These are phyloP conservation scores for Metalampra italica DNA, from an alignment of 2,888 invertebrate species.

Conservation along the genomic window DNA sequence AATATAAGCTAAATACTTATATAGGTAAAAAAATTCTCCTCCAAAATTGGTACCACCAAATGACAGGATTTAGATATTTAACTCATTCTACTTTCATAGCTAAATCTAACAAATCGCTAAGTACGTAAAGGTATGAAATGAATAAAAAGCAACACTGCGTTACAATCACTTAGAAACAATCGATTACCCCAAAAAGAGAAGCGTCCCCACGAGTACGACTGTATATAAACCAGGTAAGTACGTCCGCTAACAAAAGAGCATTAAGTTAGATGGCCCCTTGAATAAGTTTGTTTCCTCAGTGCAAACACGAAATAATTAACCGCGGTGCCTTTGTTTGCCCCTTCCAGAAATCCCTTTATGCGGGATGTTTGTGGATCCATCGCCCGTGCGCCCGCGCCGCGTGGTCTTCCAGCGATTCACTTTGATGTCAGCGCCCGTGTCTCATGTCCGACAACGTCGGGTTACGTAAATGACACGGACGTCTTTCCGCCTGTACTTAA, in stretches of 20 bases:
- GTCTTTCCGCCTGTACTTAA: background rate
- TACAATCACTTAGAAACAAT: background rate
- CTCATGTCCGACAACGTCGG: background rate
- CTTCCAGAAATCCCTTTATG: conserved; percentile 55
- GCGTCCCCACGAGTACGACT: conserved; percentile 3
- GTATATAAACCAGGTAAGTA: too few species aligned
- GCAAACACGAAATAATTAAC: conserved; percentile 64
- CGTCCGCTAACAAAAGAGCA: conserved; percentile 38
- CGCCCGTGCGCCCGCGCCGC: conserved; percentile 17
- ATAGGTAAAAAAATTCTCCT: too few species aligned
- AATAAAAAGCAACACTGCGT: background rate
- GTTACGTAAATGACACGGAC: background rate
- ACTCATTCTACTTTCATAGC: too few species aligned
- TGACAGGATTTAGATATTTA: too few species aligned
- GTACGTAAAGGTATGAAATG: background rate
- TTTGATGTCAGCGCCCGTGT: conserved; percentile 6
- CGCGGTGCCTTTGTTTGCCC: conserved; percentile 58
- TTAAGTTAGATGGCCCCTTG: conserved; percentile 37
- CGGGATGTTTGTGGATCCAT: conserved; percentile 34
- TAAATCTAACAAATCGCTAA: background rate
- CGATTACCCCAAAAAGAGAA: background rate
- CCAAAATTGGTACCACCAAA: too few species aligned
- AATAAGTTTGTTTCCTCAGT: conserved; percentile 50
- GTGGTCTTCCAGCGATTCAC: background rate
- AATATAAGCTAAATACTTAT: too few species aligned